These are phyloP conservation scores for Pterobdella sp. DNA, from an alignment of 2,888 invertebrate species.

Conservation along the genomic window DNA sequence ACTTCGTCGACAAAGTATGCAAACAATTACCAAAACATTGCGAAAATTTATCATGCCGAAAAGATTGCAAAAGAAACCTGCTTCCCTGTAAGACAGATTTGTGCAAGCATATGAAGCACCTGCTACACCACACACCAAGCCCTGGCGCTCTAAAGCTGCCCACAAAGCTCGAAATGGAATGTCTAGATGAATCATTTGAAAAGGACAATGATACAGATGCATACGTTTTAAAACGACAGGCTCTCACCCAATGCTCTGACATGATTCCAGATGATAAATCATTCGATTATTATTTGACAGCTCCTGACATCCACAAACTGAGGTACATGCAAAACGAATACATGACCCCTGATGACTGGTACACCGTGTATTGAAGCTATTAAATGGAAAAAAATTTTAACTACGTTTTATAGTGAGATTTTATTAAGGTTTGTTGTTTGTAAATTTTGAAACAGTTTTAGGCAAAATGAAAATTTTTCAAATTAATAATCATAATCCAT, in stretches of 20 bases:
- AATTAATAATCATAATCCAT: slow-evolving; percentile 11
- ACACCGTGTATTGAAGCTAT: slow-evolving; percentile 28
- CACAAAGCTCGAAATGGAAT: not conserved
- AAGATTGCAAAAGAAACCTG: not conserved
- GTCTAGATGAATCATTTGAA: not conserved
- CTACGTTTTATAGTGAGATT: too few species aligned
- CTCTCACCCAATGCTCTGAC: slow-evolving; percentile 5
- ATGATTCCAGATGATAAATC: slow-evolving; percentile 7
- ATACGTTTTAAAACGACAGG: not conserved
- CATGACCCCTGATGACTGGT: slow-evolving; percentile 40
- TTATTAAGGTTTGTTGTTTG: not conserved
- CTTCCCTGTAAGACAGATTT: not conserved
- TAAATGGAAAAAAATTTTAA: too few species aligned
- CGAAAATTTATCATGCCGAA: not conserved
- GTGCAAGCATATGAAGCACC: slow-evolving; percentile 1
- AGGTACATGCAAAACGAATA: slow-evolving; percentile 40
- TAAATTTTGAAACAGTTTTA: not conserved
- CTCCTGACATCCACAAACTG: slow-evolving; percentile 40
- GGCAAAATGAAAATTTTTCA: not conserved
- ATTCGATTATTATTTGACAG: slow-evolving; percentile 32
- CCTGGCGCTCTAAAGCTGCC: not conserved
- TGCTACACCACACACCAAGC: not conserved
- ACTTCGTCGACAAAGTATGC: not conserved
- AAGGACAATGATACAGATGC: not conserved
- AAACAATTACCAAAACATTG: not conserved